A percentile compares a stretch with the other conserved stretches of the same genome.
These are phyloP conservation scores for Spea hammondii DNA, from an alignment of 2,797 vertebrate genomes.

Conservation along the genomic window DNA sequence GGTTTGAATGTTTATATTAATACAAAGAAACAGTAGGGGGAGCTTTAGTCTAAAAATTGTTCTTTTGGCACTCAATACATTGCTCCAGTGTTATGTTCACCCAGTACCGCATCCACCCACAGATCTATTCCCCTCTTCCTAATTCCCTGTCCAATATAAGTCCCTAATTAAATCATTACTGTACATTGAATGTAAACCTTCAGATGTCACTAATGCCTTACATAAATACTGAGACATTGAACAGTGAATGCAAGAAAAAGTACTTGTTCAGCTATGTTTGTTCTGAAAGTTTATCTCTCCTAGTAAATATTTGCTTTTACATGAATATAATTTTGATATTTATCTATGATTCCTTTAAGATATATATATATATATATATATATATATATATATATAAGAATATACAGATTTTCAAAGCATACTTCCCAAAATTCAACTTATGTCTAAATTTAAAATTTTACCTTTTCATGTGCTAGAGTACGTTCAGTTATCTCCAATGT, in stretches of 20 bases:
- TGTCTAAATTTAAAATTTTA: neutral
- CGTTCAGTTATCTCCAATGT: neutral
- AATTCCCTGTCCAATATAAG: constrained; percentile 37
- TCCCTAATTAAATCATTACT: constrained; percentile 57
- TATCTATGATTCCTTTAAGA: constrained; percentile 12
- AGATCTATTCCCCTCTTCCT: constrained; percentile 37
- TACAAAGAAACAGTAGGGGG: constrained; percentile 64
- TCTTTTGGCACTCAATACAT: constrained; percentile 26
- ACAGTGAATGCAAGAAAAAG: constrained; percentile 28
- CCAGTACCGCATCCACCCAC: constrained; percentile 35
- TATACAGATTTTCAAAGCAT: no score
- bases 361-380: constrained; percentile 6
- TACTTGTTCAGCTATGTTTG: constrained; percentile 17
- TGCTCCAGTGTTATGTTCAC: constrained; percentile 34
- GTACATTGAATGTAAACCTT: constrained; percentile 59
- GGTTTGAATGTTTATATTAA: constrained; percentile 27
- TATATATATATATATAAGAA: constrained; percentile 2
- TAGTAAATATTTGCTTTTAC: constrained; percentile 15
- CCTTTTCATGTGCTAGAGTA: neutral
- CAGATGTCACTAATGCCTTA: constrained; percentile 61
- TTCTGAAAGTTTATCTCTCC: constrained; percentile 5
- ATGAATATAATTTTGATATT: neutral
- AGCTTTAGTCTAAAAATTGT: constrained; percentile 54
- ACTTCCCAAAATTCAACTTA: no score
- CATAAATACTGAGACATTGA: constrained; percentile 22